Percentiles rank a stretch among this genome's conserved stretches.
These are phyloP conservation scores for Meloidogyne floridensis DNA, from an alignment of 1,140 invertebrate species.

Conservation along the genomic window DNA sequence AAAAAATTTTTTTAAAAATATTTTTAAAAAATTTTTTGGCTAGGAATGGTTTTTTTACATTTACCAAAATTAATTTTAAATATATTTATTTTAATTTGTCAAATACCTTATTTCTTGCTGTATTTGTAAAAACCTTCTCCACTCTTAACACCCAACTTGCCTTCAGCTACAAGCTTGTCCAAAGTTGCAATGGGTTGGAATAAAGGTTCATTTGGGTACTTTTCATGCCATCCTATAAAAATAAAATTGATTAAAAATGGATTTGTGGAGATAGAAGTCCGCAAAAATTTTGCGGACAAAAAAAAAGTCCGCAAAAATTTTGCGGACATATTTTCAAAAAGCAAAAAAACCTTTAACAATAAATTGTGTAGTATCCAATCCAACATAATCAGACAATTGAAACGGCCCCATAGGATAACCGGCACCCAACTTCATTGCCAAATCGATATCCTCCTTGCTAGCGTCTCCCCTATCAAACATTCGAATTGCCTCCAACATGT, in stretches of 20 bases:
- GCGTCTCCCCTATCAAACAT: slow-evolving; percentile 77
- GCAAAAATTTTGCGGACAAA: too few relatives aligned
- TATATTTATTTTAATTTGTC: too few relatives aligned
- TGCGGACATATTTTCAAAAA: background rate
- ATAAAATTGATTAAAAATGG: background rate
- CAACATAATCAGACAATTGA: slow-evolving; percentile 70
- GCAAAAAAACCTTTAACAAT: slow-evolving; percentile 66
- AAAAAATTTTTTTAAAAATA: background rate
- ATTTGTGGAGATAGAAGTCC: background rate
- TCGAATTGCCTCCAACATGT: slow-evolving; percentile 77
- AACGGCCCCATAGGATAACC: slow-evolving; percentile 71
- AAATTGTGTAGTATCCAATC: slow-evolving; percentile 70
- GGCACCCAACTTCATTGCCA: slow-evolving; percentile 71
- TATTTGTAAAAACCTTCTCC: slow-evolving; percentile 87
- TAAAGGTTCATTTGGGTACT: slow-evolving; percentile 77
- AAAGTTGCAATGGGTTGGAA: slow-evolving; percentile 75
- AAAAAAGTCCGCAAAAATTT: slow-evolving; percentile 6
- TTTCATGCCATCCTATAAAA: slow-evolving; percentile 74
- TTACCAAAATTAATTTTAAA: too few relatives aligned
- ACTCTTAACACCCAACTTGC: slow-evolving; percentile 80
- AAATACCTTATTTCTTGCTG: slow-evolving; percentile 18
- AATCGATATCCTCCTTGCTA: slow-evolving; percentile 68
- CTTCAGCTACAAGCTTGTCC: slow-evolving; percentile 78
- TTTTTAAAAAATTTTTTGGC: too few relatives aligned
- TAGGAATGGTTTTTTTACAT: too few relatives aligned